Conservation (phyloP, 2,113 vertebrate species). For the Lathamus discolor region DNA sequence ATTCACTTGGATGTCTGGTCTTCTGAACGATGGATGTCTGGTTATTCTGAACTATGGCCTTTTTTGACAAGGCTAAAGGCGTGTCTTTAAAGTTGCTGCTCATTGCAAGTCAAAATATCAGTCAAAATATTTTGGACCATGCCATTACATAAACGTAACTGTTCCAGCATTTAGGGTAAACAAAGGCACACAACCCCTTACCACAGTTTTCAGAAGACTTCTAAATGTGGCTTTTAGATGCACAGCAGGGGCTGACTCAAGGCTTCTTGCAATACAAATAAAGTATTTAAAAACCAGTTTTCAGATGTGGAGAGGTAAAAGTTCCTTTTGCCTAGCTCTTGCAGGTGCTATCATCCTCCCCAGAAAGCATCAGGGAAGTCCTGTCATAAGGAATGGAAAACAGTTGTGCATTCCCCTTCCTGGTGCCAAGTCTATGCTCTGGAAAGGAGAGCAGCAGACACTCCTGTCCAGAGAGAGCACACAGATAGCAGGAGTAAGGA, state of each 20-base stretch:
- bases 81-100: not conserved
- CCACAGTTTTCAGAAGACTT: not conserved
- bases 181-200: not conserved
- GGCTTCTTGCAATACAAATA: not conserved
- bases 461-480: not conserved
- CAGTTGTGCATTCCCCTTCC: not conserved
- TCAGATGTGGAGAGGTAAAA: not conserved
- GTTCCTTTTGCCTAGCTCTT: not conserved
- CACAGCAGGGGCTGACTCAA: not conserved
- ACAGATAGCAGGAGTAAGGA: not conserved
- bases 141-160: not conserved
- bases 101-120: not conserved
- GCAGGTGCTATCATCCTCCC: not conserved
- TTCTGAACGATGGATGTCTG: not conserved
- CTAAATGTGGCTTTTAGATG: not conserved
- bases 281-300: not conserved
- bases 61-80: not conserved
- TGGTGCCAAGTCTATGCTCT: accelerated
- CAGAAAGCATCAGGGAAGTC: not conserved
- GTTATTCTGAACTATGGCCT: not conserved
- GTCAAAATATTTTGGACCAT: not conserved
- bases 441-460: not conserved
- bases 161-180: not conserved
- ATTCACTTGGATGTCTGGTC: not conserved
- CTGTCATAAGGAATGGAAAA: not conserved